Percentiles rank a stretch among this genome's conserved stretches.
These are phyloP conservation scores for Neofelis nebulosa DNA, from an alignment of 2,113 vertebrate genomes.

Conservation along the genomic window DNA sequence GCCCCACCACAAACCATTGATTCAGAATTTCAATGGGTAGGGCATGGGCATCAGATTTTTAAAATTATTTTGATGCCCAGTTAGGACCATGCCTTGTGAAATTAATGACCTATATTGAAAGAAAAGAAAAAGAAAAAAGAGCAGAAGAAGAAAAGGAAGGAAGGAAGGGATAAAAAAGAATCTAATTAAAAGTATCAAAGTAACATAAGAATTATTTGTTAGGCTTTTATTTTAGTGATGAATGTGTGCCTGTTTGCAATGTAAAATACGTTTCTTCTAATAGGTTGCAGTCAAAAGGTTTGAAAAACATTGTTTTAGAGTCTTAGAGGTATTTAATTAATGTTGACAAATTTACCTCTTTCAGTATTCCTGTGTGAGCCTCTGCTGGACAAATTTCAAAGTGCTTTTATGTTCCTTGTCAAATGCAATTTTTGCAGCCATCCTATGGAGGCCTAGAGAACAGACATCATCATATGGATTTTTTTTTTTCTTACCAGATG, in stretches of 20 bases:
- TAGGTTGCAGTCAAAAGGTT: neutral
- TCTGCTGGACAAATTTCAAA: neutral
- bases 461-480: neutral
- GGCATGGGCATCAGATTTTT: neutral
- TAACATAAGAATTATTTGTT: neutral
- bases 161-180: neutral
- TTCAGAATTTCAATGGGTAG: neutral
- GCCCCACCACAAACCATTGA: neutral
- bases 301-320: neutral
- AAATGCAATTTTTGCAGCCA: neutral
- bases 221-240: slow-evolving; percentile 8
- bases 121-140: neutral
- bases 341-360: neutral
- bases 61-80: neutral
- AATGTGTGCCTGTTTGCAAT: neutral
- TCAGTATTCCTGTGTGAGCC: neutral
- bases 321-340: neutral
- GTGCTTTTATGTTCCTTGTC: slow-evolving; percentile 1
- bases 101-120: neutral
- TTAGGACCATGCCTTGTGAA: neutral
- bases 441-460: neutral
- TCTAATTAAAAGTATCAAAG: neutral
- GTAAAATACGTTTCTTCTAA: slow-evolving; percentile 3
- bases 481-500: neutral
- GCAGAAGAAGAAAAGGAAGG: neutral